Base-by-base conservation (phyloP, 2,888 invertebrate species). In the Pristionchus fissidentatus region DNA sequence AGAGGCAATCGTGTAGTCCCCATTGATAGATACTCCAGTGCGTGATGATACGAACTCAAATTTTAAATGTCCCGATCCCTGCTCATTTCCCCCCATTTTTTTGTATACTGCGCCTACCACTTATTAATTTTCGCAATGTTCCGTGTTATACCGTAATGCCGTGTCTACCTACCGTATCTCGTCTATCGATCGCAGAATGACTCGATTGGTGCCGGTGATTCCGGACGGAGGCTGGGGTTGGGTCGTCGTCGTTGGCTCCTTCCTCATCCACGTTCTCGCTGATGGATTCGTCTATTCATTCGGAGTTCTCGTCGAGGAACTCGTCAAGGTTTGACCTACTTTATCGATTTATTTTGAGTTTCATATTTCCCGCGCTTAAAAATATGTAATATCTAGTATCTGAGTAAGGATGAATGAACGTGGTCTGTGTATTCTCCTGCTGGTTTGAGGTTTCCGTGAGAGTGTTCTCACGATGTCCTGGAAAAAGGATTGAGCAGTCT, bases 261-360 rank as follows among this genome's bases (percentile, higher is more conserved):
- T 98, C 93, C 95, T 97, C 95, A 96, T 98, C 90, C 98, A 98
- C 94, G 93, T 94, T 75, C 89, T 95, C 95, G 97, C 97, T 89
- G 98, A 98, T 93, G 98, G 98, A 85, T 96, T 98, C 93, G 98
- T 97, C 81, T 98, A 98, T 94, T 97, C 97, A 26, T 98, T 98
- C 93, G 98, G 98, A 83, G 95, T 98, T 85, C 96, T 98, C 93
- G 96, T 96, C 93, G 94, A 95, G 87, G 96, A 96, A 93, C 95
- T 98, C 92, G 94, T 96, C 88, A 94, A 94, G 85, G 91, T 92
- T 29, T 80, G 87, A n/a, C n/a, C n/a, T n/a, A n/a, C n/a, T n/a
- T n/a, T n/a, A n/a, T n/a, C n/a, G n/a, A n/a, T n/a, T n/a, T n/a
- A n/a, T n/a, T n/a, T n/a, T n/a, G n/a, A n/a, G n/a, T n/a, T n/a